Evolutionary conservation across 1,140 invertebrate genomes (phyloP), one percentile per base, ranked within the genome.

Genomic region (Triops longicaudatus): DNA sequence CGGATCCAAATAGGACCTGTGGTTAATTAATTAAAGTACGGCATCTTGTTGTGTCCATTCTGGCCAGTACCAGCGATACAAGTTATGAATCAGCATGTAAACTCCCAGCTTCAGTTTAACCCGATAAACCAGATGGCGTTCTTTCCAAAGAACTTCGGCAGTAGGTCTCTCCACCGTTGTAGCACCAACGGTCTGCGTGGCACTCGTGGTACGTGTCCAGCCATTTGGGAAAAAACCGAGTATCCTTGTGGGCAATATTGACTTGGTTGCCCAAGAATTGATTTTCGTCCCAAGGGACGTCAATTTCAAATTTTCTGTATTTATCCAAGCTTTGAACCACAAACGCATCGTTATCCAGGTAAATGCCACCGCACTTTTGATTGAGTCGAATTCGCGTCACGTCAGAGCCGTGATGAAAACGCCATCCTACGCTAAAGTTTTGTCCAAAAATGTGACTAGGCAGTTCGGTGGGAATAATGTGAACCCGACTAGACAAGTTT

Each of bases 311-410:
- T 63, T 80, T 80, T 28, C 84, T 78, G 76, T 83, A 85, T 31
- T 80, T 50, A 78, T 85, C 79, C 41, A 86, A 80, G 7, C 82
- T 80, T 73, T 84, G 82, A 3, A 86, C 79, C 27, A 86, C 78
- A 41, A 83, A 80, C 11, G 82, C 79, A 80, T 86, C 85, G 43
- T 81, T 83, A 78, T 86, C 85, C 1, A 86, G 78, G 78, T 82
- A 85, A 43, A 86, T 85, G 10, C 85, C 85, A 26, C 85, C 85
- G 74, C 80, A 81, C 76, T 80, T 74, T 79, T 80, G 81, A n/a
- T 86, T 77, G 14, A 85, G 78, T 41, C 80, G 73, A 12, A 86
- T 79, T 26, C 85, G 78, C n/a, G 82, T 81, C 27, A 86, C 80
- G 80, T 86, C 85, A 22, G 84, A 81, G 17, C 81, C 79, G 78